Evolutionary conservation across 2,888 invertebrate genomes (phyloP).

Genomic region (Nowickia ferox): DNA sequence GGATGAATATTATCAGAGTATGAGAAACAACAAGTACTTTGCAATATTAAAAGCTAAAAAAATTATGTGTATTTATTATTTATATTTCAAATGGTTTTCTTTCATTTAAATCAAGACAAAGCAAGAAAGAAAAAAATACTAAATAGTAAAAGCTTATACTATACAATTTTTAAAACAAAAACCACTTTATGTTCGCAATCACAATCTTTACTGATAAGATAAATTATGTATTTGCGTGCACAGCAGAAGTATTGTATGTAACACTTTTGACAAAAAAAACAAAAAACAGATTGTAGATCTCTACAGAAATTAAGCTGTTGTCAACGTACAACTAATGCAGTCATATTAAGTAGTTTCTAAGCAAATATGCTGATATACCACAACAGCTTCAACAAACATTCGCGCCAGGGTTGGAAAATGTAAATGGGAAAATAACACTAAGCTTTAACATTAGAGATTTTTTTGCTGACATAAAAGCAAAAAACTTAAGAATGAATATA

Average conservation of each 20-base stretch:
- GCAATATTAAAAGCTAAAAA: conserved; percentile 6
- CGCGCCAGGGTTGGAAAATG: not conserved
- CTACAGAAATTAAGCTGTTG: conserved; percentile 26
- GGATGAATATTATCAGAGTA: conserved; percentile 54
- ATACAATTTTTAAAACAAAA: conserved; percentile 3
- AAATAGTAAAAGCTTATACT: conserved; percentile 21
- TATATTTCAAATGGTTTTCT: not conserved
- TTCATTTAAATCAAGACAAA: conserved; percentile 11
- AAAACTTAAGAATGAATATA: too few species aligned
- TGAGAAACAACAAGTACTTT: conserved; percentile 22
- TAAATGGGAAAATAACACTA: not conserved
- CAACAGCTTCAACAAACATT: not conserved
- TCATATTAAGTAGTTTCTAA: conserved; percentile 4
- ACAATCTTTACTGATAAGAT: conserved; percentile 58
- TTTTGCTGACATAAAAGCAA: not conserved
- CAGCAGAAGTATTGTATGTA: not conserved
- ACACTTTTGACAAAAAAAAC: not conserved
- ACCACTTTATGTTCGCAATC: conserved; percentile 10
- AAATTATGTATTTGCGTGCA: conserved; percentile 36
- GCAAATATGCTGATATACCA: not conserved
- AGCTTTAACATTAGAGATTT: not conserved
- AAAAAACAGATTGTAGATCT: conserved; percentile 7
- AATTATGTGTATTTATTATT: not conserved
- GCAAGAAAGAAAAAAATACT: conserved; percentile 3
- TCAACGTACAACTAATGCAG: conserved; percentile 15